Conservation (phyloP, 64 coral and sea anemone genomes). For the Stichodactyla helianthus region DNA sequence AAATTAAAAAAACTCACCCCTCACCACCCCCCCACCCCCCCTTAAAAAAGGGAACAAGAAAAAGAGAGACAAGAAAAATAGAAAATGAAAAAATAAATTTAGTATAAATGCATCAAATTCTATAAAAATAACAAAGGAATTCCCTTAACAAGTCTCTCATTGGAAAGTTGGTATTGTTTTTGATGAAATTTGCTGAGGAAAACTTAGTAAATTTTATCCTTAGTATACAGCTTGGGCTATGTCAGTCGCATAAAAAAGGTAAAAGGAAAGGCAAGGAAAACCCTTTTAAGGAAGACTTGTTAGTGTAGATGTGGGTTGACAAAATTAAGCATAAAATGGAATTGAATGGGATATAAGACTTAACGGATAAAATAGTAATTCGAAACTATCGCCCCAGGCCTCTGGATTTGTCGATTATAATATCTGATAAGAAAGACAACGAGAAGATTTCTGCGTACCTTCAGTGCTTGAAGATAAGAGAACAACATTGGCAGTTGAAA, state of each 20-base stretch:
- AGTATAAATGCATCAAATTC: neutral
- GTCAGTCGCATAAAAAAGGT: too few relatives aligned
- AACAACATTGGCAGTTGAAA: conserved; percentile 93
- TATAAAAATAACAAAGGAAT: too few relatives aligned
- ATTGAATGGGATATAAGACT: neutral
- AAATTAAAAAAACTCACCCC: too few relatives aligned
- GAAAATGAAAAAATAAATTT: neutral
- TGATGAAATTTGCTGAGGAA: too few relatives aligned
- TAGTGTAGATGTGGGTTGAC: neutral
- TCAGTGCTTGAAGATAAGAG: conserved; percentile 63
- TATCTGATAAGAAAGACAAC: neutral
- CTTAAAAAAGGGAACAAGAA: neutral
- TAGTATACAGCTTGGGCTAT: too few relatives aligned
- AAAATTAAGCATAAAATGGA: neutral
- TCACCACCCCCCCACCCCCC: neutral
- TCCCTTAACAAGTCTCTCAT: too few relatives aligned
- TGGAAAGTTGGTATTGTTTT: too few relatives aligned
- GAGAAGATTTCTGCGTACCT: conserved; percentile 31
- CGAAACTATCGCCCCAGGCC: neutral
- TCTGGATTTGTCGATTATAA: neutral
- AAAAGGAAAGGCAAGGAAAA: too few relatives aligned
- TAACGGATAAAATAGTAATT: neutral
- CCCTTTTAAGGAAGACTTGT: too few relatives aligned
- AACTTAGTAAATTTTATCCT: too few relatives aligned
- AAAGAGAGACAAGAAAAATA: neutral